Conservation (phyloP, 2,113 vertebrate species). For the Chiloscyllium plagiosum region DNA sequence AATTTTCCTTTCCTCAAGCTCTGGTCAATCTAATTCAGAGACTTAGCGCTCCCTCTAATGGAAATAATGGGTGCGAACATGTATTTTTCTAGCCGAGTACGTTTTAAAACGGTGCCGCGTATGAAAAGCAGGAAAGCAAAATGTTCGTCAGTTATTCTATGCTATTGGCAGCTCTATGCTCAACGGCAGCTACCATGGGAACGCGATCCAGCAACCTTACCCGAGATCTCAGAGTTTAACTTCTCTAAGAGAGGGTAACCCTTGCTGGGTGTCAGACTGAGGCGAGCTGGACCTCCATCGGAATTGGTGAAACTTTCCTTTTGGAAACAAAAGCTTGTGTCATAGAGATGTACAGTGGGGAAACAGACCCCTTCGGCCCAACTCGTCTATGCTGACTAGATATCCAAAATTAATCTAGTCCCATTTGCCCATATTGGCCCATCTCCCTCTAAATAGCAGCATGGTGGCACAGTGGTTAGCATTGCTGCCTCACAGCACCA, state of each 20-base stretch:
- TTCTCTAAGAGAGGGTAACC: background rate
- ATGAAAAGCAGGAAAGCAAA: background rate
- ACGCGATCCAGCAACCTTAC: background rate
- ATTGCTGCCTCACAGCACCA: too few relatives aligned
- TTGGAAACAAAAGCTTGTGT: too few relatives aligned
- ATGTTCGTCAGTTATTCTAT: background rate
- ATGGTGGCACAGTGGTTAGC: too few relatives aligned
- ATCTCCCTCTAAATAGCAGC: too few relatives aligned
- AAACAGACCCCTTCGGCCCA: too few relatives aligned
- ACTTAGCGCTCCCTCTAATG: conserved; percentile 32
- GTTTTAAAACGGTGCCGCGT: background rate
- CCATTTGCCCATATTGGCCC: too few relatives aligned
- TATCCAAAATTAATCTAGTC: too few relatives aligned
- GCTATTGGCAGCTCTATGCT: background rate
- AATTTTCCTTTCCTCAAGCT: background rate
- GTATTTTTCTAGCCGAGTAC: background rate
- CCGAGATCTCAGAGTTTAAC: background rate
- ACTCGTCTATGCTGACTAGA: too few relatives aligned
- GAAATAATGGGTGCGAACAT: background rate
- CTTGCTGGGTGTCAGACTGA: background rate
- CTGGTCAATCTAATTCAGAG: background rate
- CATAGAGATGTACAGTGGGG: too few relatives aligned
- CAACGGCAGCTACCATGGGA: background rate
- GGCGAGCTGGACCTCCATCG: background rate
- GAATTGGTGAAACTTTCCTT: background rate